Base-by-base conservation (phyloP, 2,113 vertebrate genomes). In the Hypocryptadius cinnamomeus region DNA sequence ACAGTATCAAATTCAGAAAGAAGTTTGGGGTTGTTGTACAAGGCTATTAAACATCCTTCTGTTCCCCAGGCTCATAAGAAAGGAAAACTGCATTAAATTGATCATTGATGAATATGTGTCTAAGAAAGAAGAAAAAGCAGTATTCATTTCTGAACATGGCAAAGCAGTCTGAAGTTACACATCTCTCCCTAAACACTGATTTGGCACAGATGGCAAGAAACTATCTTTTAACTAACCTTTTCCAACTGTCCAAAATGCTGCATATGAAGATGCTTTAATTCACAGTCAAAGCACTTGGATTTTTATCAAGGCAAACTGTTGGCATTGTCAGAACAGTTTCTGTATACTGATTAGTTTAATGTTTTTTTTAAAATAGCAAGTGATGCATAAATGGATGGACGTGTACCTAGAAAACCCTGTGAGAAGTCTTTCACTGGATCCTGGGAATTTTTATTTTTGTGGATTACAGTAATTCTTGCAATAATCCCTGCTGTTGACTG, bases 71-170 rank as follows among this genome's bases (percentile, higher is more conserved):
- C 84, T 93, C 71, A 20, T 93, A 78, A 96, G 92, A 94, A 95
- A 76, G 79, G 78, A 96, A 92, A 95, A 39, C 96, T 96, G 92
- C 82, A 48, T 96, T 96, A 42, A 96, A 97, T 95, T 95, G 87
- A 95, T 94, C 94, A 54, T 85, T 96, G 93, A 96, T 79, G 96
- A 98, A 96, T 97, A 98, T 98, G 97, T 98, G 93, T 96, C 93
- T 98, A 91, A 97, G 97, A 96, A 98, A 97, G 97, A 98, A 98
- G 97, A 98, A 98, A 97, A 98, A 97, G 98, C 98, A 98, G 77
- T 95, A 97, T 96, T 97, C 84, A 24, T 97, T 96, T 95, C 96
- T 97, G 96, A 97, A 89, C 93, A 98, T 98, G 98, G 98, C 96
- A 95, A 96, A 97, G 94, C 95, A 83, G 39, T 95, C 90, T 87